Conservation (phyloP, 1,140 invertebrate genomes). For the Drosophila tristis region DNA sequence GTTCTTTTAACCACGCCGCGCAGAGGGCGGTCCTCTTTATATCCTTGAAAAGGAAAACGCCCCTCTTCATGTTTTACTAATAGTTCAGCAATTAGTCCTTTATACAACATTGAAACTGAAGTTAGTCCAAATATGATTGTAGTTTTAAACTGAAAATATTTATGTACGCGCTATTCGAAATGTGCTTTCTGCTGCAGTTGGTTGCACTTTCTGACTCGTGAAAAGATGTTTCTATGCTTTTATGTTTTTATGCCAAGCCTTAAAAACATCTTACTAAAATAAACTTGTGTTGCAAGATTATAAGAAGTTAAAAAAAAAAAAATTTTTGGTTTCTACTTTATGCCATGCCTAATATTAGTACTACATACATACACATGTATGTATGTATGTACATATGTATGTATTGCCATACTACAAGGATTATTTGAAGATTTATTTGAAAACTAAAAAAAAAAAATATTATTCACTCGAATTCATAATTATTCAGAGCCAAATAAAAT, state of each 20-base stretch:
- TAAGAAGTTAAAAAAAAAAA: too few relatives aligned
- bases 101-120: slow-evolving; percentile 39
- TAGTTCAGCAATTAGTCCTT: slow-evolving; percentile 59
- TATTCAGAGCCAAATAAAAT: slow-evolving; percentile 1
- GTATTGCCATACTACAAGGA: too few relatives aligned
- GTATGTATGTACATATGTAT: not conserved
- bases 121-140: slow-evolving; percentile 30
- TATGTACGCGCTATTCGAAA: too few relatives aligned
- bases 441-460: slow-evolving; percentile 10
- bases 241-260: too few relatives aligned
- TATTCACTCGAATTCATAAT: not conserved
- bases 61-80: slow-evolving; percentile 44
- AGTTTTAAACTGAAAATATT: not conserved
- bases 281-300: too few relatives aligned
- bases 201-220: too few relatives aligned
- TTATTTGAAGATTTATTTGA: too few relatives aligned
- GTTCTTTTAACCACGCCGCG: slow-evolving; percentile 39
- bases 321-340: too few relatives aligned
- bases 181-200: too few relatives aligned
- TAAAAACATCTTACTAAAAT: too few relatives aligned
- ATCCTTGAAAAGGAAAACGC: slow-evolving; percentile 45
- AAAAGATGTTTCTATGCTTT: too few relatives aligned
- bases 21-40: slow-evolving; percentile 42
- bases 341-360: too few relatives aligned
- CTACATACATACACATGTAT: not conserved